Conservation (phyloP, 53 echinoderm and acorn worm genomes). For the Holothuria leucospilota region DNA sequence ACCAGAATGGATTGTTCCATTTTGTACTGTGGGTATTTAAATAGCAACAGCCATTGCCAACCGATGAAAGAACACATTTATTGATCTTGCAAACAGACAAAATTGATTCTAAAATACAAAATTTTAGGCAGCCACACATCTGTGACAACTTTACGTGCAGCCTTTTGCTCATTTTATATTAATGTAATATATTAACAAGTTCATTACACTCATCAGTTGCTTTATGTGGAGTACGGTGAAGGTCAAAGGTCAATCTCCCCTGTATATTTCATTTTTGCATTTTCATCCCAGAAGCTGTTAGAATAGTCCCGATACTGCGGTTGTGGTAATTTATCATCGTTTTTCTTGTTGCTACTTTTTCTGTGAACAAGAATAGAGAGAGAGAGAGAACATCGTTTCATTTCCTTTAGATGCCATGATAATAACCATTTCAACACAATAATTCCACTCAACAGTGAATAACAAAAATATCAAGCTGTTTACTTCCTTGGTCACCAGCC, state of each 20-base stretch:
- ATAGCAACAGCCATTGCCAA: background rate
- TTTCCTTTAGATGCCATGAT: background rate
- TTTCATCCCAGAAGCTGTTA: slow-evolving; percentile 94
- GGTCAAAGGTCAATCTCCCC: slow-evolving; percentile 95
- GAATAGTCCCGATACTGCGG: slow-evolving; percentile 70
- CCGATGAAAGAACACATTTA: slow-evolving; percentile 35
- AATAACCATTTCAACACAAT: too few species aligned
- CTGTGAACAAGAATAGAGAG: slow-evolving; percentile 51
- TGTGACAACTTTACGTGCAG: too few species aligned
- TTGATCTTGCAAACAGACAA: slow-evolving; percentile 12
- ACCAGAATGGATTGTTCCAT: slow-evolving; percentile 49
- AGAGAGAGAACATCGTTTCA: too few species aligned
- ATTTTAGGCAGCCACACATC: too few species aligned
- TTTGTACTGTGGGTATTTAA: slow-evolving; percentile 33
- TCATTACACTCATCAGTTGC: too few species aligned
- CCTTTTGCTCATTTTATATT: too few species aligned
- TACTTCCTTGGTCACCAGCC: too few species aligned
- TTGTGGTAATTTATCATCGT: slow-evolving; percentile 74
- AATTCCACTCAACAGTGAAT: too few species aligned
- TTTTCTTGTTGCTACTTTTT: slow-evolving; percentile 70
- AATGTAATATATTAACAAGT: too few species aligned
- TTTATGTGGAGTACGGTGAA: background rate
- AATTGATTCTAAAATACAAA: too few species aligned
- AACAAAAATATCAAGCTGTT: too few species aligned
- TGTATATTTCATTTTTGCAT: slow-evolving; percentile 94